Evolutionary conservation across 1,140 invertebrate genomes (phyloP).

Genomic region (Proales similis): DNA sequence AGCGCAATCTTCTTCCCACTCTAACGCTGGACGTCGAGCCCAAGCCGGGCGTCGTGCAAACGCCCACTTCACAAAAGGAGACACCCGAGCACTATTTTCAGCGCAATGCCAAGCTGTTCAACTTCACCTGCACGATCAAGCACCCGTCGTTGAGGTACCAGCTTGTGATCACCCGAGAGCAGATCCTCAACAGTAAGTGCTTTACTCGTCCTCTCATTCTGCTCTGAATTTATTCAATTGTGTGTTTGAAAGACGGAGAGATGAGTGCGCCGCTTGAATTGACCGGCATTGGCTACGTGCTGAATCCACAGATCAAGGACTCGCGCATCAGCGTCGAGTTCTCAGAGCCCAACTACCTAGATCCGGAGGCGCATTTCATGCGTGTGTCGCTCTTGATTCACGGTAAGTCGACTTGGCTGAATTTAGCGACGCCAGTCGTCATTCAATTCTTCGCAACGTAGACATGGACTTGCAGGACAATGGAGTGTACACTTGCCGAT

Average conservation of each 20-base stretch:
- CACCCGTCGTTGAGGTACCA: conserved; percentile 1
- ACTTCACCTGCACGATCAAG: conserved; percentile 19
- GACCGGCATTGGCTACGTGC: background rate
- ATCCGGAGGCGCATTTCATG: background rate
- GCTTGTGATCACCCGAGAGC: conserved; percentile 13
- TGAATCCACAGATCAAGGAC: background rate
- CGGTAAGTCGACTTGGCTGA: no score
- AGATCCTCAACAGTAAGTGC: conserved; percentile 27
- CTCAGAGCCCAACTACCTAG: background rate
- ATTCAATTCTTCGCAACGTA: no score
- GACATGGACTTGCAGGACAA: conserved; percentile 30
- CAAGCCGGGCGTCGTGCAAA: conserved; percentile 3
- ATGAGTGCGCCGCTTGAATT: background rate
- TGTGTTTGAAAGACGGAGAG: conserved; percentile 6
- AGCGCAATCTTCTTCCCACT: no score
- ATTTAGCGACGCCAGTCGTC: no score
- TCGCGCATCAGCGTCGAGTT: background rate
- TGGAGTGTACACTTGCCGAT: conserved; percentile 35
- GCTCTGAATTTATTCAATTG: background rate
- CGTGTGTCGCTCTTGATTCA: conserved; percentile 1
- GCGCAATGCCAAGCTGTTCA: background rate
- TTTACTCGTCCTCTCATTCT: background rate
- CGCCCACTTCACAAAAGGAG: background rate
- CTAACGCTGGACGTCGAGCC: conserved; percentile 22
- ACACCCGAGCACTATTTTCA: conserved; percentile 13